These are phyloP conservation scores for Cosmia trapezina DNA, from an alignment of 2,888 invertebrate genomes.

Conservation along the genomic window DNA sequence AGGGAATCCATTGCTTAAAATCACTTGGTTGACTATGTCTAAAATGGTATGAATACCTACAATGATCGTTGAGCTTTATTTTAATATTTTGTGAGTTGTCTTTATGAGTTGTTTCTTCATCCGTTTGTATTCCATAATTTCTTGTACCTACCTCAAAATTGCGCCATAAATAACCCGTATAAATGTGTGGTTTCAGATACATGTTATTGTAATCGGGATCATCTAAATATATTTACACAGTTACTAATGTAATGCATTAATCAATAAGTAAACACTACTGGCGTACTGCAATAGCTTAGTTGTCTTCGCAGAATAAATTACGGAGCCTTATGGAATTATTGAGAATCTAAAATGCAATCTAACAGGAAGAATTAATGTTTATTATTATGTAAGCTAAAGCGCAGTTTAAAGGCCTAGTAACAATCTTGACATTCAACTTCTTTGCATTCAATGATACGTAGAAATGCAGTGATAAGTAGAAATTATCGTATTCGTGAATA, in stretches of 20 bases:
- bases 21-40: not conserved
- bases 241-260: conserved; percentile 18
- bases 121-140: not conserved
- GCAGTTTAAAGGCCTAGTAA: conserved; percentile 13
- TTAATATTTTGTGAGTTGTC: not conserved
- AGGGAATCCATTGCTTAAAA: not conserved
- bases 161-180: not conserved
- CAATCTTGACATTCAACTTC: conserved; percentile 31
- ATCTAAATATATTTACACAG: conserved; percentile 14
- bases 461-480: conserved; percentile 55
- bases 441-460: conserved; percentile 43
- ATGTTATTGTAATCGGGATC: conserved; percentile 11
- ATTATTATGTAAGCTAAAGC: conserved; percentile 6
- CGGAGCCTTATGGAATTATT: not conserved
- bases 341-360: conserved; percentile 4
- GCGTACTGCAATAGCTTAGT: not conserved
- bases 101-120: not conserved
- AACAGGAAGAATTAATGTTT: conserved; percentile 24
- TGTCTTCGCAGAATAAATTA: conserved; percentile 20
- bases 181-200: not conserved
- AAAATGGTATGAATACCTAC: not conserved
- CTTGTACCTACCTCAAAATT: not conserved
- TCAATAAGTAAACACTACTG: conserved; percentile 30
- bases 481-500: conserved; percentile 57
- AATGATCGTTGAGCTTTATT: not conserved